Evolutionary conservation across 1,140 invertebrate species (phyloP).

Genomic region (Leptinotarsa texana): DNA sequence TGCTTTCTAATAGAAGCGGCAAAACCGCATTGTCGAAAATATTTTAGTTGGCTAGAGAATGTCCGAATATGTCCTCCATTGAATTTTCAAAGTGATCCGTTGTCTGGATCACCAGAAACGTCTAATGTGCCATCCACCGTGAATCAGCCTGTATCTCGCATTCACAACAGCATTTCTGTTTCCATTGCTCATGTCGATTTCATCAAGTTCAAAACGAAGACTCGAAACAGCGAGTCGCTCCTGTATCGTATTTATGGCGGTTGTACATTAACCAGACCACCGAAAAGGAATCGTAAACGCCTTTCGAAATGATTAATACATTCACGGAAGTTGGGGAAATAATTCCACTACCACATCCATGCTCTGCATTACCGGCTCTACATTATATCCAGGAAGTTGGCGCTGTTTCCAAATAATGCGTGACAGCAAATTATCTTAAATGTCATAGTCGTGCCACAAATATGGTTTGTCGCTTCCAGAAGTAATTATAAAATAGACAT

Average conservation of each 20-base stretch:
- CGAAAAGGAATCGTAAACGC: neutral
- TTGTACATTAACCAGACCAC: neutral
- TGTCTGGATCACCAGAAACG: too few relatives aligned
- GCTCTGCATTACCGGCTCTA: constrained; percentile 4
- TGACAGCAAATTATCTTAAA: constrained; percentile 4
- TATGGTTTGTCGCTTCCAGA: neutral
- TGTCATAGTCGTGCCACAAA: neutral
- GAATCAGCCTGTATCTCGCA: too few relatives aligned
- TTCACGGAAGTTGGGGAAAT: neutral
- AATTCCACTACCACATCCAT: neutral
- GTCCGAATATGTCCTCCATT: too few relatives aligned
- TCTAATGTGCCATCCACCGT: too few relatives aligned
- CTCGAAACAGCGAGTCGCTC: neutral
- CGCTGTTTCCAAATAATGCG: constrained; percentile 5
- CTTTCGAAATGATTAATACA: constrained; percentile 7
- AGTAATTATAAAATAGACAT: neutral
- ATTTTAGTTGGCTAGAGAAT: too few relatives aligned
- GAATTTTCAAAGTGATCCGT: too few relatives aligned
- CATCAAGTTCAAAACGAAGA: too few relatives aligned
- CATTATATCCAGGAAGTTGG: constrained; percentile 8
- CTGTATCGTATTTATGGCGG: neutral
- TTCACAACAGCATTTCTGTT: too few relatives aligned
- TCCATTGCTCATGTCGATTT: too few relatives aligned
- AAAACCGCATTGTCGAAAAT: too few relatives aligned
- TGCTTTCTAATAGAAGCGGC: too few relatives aligned